Conservation (phyloP, 2,888 invertebrate genomes). For the Scaptomyza cyrtandrae region DNA sequence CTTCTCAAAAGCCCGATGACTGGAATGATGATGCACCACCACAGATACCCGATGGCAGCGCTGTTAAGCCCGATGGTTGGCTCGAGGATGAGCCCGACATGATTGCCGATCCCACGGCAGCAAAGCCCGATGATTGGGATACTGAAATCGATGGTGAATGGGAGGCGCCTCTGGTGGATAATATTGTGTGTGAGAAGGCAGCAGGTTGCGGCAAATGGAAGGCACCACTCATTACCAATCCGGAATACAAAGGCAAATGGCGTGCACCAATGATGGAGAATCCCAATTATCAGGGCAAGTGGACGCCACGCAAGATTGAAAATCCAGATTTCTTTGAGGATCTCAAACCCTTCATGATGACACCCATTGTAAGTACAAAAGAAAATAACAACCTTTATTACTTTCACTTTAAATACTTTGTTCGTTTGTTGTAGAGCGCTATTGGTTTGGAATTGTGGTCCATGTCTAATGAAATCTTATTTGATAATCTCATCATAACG, state of each 20-base stretch:
- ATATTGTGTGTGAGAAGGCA: slow-evolving; percentile 91
- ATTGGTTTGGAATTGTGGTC: slow-evolving; percentile 99
- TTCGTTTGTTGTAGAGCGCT: slow-evolving; percentile 88
- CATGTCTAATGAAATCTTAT: slow-evolving; percentile 96
- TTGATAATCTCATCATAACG: slow-evolving; percentile 97
- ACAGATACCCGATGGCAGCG: slow-evolving; percentile 93
- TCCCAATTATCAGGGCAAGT: slow-evolving; percentile 97
- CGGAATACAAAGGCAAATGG: slow-evolving; percentile 97
- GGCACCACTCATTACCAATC: slow-evolving; percentile 93
- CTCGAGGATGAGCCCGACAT: slow-evolving; percentile 95
- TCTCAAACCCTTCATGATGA: slow-evolving; percentile 94
- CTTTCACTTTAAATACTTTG: not conserved
- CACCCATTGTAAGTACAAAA: slow-evolving; percentile 90
- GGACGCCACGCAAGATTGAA: slow-evolving; percentile 93
- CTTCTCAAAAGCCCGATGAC: slow-evolving; percentile 95
- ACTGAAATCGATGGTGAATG: slow-evolving; percentile 99
- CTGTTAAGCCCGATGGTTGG: slow-evolving; percentile 95
- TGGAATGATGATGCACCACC: slow-evolving; percentile 98
- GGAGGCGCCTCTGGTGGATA: slow-evolving; percentile 97
- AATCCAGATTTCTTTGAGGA: slow-evolving; percentile 98
- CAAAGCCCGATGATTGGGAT: slow-evolving; percentile 98
- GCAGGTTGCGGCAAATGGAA: slow-evolving; percentile 97
- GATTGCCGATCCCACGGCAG: slow-evolving; percentile 93
- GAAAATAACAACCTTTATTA: not conserved
- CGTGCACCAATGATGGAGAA: slow-evolving; percentile 94